phyloP scores from a whole-genome alignment of 2,888 invertebrate species.

The Meganola albula region DNA sequence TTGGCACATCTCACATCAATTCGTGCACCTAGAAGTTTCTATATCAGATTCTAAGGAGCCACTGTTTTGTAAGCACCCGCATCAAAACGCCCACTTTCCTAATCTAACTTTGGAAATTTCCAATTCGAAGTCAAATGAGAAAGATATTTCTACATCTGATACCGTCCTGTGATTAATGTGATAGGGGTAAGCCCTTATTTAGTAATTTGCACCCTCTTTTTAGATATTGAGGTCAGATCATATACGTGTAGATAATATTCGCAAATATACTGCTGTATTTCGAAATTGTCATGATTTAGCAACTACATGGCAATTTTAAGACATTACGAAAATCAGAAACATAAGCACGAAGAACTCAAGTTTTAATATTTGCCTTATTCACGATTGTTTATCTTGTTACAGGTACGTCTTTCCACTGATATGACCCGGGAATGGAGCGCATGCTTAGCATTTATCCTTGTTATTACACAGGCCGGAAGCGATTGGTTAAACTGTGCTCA shows the following conservation, averaged over 20 bases:
- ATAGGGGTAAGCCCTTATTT: constrained; percentile 17
- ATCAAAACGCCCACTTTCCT: constrained; percentile 18
- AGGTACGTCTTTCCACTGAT: constrained; percentile 42
- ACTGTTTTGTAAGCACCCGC: constrained; percentile 27
- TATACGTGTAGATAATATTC: too few species aligned
- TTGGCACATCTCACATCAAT: not conserved
- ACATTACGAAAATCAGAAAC: too few species aligned
- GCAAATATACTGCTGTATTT: too few species aligned
- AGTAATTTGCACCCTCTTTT: not conserved
- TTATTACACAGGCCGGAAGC: constrained; percentile 50
- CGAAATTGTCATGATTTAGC: too few species aligned
- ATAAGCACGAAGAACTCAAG: too few species aligned
- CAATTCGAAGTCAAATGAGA: constrained; percentile 22
- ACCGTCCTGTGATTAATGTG: constrained; percentile 21
- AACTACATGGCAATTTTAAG: too few species aligned
- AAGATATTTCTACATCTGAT: constrained; percentile 22
- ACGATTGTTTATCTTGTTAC: constrained; percentile 38
- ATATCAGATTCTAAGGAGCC: constrained; percentile 15
- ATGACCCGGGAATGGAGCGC: constrained; percentile 51
- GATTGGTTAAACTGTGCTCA: constrained; percentile 92
- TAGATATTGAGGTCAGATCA: too few species aligned
- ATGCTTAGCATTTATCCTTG: constrained; percentile 45
- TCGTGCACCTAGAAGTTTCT: constrained; percentile 6
- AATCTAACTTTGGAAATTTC: constrained; percentile 24
- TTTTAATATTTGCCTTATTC: too few species aligned